A percentile compares a stretch with the other conserved stretches of the same genome.
phyloP scores from a whole-genome alignment of 2,888 invertebrate species.

The Frankliniella fusca region DNA sequence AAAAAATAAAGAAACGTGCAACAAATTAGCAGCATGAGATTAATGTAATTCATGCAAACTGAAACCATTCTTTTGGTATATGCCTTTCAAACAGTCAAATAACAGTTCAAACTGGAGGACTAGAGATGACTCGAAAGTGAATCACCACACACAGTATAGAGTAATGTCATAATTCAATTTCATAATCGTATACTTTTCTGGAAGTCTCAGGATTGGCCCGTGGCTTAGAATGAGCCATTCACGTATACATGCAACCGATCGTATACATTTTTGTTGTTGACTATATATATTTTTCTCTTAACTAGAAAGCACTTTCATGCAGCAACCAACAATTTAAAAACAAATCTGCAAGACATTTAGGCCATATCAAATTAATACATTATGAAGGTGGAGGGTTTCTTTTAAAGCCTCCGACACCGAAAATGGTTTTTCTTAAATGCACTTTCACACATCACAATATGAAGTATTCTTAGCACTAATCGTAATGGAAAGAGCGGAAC shows the following conservation, averaged over 20 bases:
- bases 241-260: not conserved
- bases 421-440: not conserved
- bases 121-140: not conserved
- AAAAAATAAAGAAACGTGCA: too few species aligned
- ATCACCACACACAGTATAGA: not conserved
- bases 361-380: not conserved
- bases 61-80: too few species aligned
- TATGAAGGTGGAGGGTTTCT: not conserved
- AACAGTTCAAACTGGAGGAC: not conserved
- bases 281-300: not conserved
- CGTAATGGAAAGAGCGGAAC: constrained; percentile 7
- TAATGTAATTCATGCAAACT: too few species aligned
- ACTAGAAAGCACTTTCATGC: not conserved
- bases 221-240: not conserved
- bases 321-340: not conserved
- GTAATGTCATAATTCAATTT: not conserved
- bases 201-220: constrained; percentile 10
- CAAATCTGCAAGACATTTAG: not conserved
- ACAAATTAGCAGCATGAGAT: too few species aligned
- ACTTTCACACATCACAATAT: constrained; percentile 1
- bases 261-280: not conserved
- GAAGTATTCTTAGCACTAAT: not conserved
- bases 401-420: not conserved
- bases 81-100: not conserved
- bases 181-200: constrained; percentile 22